Evolutionary conservation across 1,140 invertebrate species (phyloP), one percentile per base, ranked within the genome.

Genomic region (Brachionus manjavacas): DNA sequence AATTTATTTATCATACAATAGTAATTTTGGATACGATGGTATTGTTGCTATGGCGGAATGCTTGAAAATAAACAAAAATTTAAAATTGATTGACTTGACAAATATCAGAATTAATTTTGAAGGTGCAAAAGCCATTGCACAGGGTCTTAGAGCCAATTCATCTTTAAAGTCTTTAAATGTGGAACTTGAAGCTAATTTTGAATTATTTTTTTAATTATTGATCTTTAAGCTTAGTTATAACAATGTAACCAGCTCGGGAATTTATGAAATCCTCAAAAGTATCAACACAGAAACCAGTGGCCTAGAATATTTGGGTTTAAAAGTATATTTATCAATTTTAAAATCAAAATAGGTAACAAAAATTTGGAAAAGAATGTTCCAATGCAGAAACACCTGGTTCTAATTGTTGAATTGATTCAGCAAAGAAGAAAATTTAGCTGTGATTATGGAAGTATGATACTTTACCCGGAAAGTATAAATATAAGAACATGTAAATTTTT

Each of bases 351-450:
- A 11, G 16, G 11, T n/a, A 20, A 35, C 23, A 46, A 1, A n/a
- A 14, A 12, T 41, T 43, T 43, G 9, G 6, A 43, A 25, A 49
- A 76, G 41, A 76, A 68, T 46, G 60, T 68, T 23, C 79, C 79
- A 28, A 81, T 81, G 55, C 79, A 81, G 23, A 81, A 81, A 46
- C 79, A 81, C 64, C 16, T 81, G 14, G 20, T 81, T 16, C 41
- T 81, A 20, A 68, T 81, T 23, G 60, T 81, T 4, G 79, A 81
- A 23, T 46, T 81, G 16, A 64, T 81, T 3, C 79, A 81, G 20
- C 79, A 81, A 66, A 81, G 79, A 46, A 52, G 79, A 28, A 81
- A 81, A 64, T 81, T 81, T 43, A 41, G 60, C n/a, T 81, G 79
- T 46, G 79, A 81, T 43, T 64, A 81, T 68, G 79, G 79, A 12